Percentiles rank a stretch among this genome's conserved stretches.
Conservation (phyloP, 1,140 invertebrate species). For the Diuraphis noxia region DNA sequence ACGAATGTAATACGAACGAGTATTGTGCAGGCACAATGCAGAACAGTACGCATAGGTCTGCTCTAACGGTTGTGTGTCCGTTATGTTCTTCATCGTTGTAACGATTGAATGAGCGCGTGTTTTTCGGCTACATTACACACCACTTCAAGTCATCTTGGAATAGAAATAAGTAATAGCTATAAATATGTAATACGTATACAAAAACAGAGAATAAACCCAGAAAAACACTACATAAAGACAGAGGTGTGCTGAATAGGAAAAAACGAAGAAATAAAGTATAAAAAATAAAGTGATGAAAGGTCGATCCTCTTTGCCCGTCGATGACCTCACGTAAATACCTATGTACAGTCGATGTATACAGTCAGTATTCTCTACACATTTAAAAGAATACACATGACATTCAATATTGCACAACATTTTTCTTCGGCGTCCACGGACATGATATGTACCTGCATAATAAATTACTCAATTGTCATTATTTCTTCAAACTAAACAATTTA, state of each 20-base stretch:
- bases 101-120: slow-evolving; percentile 37
- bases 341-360: background rate
- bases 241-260: background rate
- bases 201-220: background rate
- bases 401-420: background rate
- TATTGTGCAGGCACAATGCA: slow-evolving; percentile 15
- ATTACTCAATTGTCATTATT: background rate
- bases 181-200: background rate
- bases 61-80: slow-evolving; percentile 41
- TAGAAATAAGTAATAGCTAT: background rate
- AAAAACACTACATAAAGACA: background rate
- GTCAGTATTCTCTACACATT: background rate
- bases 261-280: background rate
- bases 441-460: background rate
- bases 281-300: slow-evolving; percentile 8
- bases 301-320: slow-evolving; percentile 47
- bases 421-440: background rate
- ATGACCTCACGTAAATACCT: slow-evolving; percentile 1
- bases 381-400: background rate
- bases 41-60: background rate
- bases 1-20: background rate
- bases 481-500: background rate
- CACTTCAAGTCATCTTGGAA: background rate
- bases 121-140: slow-evolving; percentile 42
- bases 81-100: slow-evolving; percentile 25